These are phyloP conservation scores for Triplophysa dalaica DNA, from an alignment of 2,113 vertebrate genomes.

Conservation along the genomic window DNA sequence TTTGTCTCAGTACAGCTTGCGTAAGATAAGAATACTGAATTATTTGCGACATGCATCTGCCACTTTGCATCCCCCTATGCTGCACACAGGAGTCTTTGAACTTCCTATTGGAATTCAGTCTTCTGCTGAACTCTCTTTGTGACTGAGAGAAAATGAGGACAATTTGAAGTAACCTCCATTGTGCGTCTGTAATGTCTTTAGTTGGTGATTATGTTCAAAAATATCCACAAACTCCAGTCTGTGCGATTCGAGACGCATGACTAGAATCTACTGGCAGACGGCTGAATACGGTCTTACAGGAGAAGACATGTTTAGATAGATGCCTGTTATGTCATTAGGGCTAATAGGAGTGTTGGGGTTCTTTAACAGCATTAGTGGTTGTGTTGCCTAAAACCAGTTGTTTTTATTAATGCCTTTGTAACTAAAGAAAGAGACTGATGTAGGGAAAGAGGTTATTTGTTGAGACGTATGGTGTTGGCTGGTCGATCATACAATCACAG, in stretches of 20 bases:
- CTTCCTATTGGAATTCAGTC: not conserved
- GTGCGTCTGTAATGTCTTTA: no score
- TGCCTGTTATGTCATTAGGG: no score
- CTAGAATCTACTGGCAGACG: no score
- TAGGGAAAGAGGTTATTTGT: not conserved
- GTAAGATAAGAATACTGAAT: conserved; percentile 21
- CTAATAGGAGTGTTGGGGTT: no score
- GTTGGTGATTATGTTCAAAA: no score
- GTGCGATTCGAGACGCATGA: no score
- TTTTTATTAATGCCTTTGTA: not conserved
- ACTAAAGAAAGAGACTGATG: not conserved
- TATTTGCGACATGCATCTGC: conserved; percentile 25
- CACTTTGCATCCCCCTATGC: conserved; percentile 14
- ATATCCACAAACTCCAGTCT: no score
- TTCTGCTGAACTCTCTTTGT: not conserved
- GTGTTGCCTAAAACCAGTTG: no score
- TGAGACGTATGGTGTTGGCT: not conserved
- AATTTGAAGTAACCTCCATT: no score
- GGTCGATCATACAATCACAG: not conserved
- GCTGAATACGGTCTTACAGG: no score
- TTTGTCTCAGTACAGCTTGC: not conserved
- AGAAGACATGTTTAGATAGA: no score
- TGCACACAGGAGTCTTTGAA: conserved; percentile 1
- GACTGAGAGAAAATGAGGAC: not conserved
- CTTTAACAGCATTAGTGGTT: no score